These are phyloP conservation scores for Apamea crenata DNA, from an alignment of 2,888 invertebrate species.

Conservation along the genomic window DNA sequence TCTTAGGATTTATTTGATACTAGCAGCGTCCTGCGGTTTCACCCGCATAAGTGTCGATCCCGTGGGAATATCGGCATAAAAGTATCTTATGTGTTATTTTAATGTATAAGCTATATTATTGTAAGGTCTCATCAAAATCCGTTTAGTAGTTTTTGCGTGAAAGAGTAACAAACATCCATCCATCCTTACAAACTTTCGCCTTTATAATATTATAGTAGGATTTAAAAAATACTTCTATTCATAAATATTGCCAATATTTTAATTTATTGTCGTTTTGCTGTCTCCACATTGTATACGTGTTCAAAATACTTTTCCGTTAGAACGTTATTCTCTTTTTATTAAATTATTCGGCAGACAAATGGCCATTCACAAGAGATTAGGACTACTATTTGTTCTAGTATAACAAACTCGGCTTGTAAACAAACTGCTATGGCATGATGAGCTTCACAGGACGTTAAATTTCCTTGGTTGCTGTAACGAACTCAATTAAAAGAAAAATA, in stretches of 20 bases:
- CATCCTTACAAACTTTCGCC: too few relatives aligned
- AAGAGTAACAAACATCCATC: too few relatives aligned
- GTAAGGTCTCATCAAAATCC: too few relatives aligned
- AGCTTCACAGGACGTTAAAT: constrained; percentile 22
- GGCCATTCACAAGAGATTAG: constrained; percentile 12
- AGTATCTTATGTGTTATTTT: too few relatives aligned
- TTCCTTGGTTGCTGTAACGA: constrained; percentile 40
- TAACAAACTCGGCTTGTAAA: constrained; percentile 28
- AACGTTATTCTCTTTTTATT: not conserved
- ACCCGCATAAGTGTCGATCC: too few relatives aligned
- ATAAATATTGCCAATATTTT: not conserved
- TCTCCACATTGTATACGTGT: not conserved
- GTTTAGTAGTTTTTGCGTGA: too few relatives aligned
- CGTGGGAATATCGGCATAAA: too few relatives aligned
- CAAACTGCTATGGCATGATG: constrained; percentile 2
- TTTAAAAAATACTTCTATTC: not conserved
- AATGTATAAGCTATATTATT: too few relatives aligned
- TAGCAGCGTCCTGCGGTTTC: too few relatives aligned
- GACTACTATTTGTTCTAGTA: constrained; percentile 31
- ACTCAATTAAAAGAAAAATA: constrained; percentile 53
- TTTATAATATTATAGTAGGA: too few relatives aligned
- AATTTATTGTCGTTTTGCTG: not conserved
- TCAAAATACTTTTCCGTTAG: not conserved
- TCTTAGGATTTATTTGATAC: not conserved
- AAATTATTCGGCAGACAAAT: not conserved